These are phyloP conservation scores for Leptodirus hochenwartii DNA, from an alignment of 2,888 invertebrate genomes.

Conservation along the genomic window DNA sequence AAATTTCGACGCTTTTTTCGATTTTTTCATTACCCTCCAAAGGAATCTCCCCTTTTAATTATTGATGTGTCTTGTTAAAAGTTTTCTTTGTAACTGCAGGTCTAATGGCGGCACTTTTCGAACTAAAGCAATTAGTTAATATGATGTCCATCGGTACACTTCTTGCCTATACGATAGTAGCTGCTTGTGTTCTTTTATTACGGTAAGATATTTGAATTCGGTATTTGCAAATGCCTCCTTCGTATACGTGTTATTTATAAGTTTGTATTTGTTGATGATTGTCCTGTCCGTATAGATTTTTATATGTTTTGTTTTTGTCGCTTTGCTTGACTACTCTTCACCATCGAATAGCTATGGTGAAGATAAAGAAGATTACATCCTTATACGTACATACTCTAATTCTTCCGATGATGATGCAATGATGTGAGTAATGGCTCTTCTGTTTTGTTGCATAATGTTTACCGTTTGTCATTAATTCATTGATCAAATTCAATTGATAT, in stretches of 20 bases:
- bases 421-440: too few relatives aligned
- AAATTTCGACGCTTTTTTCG: too few relatives aligned
- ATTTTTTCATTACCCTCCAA: too few relatives aligned
- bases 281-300: too few relatives aligned
- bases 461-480: too few relatives aligned
- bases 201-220: conserved; percentile 43
- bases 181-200: conserved; percentile 64
- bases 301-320: conserved; percentile 9
- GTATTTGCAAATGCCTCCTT: background rate
- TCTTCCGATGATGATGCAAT: too few relatives aligned
- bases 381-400: conserved; percentile 8
- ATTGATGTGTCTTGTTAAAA: too few relatives aligned
- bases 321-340: background rate
- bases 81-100: too few relatives aligned
- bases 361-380: conserved; percentile 14
- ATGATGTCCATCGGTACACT: conserved; percentile 84
- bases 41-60: too few relatives aligned
- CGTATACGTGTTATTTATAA: background rate
- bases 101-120: conserved; percentile 52
- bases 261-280: conserved; percentile 9
- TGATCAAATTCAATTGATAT: too few relatives aligned
- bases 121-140: conserved; percentile 64
- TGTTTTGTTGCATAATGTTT: too few relatives aligned
- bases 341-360: conserved; percentile 16
- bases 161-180: conserved; percentile 75